These are phyloP conservation scores for Scartelaos histophorus DNA, from an alignment of 2,113 vertebrate genomes.

Conservation along the genomic window DNA sequence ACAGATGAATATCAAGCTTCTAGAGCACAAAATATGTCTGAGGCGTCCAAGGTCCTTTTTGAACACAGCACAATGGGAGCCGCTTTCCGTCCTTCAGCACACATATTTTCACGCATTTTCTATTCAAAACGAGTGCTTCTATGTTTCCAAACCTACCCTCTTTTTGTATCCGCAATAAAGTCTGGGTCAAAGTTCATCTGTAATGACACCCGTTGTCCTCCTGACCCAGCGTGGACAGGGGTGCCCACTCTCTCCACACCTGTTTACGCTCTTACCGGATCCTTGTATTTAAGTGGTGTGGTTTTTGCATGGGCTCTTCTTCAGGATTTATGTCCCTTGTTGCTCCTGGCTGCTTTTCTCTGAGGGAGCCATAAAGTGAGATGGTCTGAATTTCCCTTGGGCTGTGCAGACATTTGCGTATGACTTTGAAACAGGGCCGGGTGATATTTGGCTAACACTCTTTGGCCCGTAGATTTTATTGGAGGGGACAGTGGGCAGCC, in stretches of 20 bases:
- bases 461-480: neutral
- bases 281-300: neutral
- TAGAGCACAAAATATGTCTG: neutral
- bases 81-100: neutral
- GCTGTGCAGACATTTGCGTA: constrained; percentile 61
- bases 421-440: constrained; percentile 67
- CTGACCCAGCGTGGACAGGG: neutral
- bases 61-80: neutral
- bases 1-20: no score
- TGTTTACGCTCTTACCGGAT: neutral
- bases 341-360: neutral
- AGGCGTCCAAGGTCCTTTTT: neutral
- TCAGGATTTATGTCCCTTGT: neutral
- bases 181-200: neutral
- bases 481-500: no score
- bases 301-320: neutral
- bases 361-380: constrained; percentile 42
- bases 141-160: neutral
- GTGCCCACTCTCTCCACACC: neutral
- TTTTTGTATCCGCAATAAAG: neutral
- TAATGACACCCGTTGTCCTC: neutral
- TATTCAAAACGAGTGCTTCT: neutral
- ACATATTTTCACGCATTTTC: neutral
- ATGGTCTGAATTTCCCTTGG: constrained; percentile 59
- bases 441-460: neutral